These are phyloP conservation scores for Castor canadensis DNA, from an alignment of 2,113 vertebrate genomes.

Conservation along the genomic window DNA sequence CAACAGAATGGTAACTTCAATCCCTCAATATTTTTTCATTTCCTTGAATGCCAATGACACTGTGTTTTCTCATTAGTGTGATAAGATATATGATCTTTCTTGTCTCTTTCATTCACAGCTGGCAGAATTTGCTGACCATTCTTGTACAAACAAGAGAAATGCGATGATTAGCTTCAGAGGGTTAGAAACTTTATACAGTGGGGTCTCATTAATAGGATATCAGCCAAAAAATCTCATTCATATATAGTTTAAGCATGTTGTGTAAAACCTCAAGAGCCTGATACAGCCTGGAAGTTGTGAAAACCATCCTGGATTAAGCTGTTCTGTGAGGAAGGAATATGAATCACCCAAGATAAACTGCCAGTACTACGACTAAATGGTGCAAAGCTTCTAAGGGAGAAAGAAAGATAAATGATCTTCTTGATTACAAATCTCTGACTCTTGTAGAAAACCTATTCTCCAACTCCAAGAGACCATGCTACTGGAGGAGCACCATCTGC, in stretches of 20 bases:
- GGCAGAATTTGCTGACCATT: constrained; percentile 1
- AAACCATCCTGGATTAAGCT: constrained; percentile 60
- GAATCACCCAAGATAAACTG: constrained; percentile 69
- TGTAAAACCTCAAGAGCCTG: constrained; percentile 19
- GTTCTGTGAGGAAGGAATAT: constrained; percentile 57
- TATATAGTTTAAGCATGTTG: neutral
- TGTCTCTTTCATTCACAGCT: constrained; percentile 35
- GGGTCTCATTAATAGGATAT: constrained; percentile 58
- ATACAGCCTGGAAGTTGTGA: constrained; percentile 43
- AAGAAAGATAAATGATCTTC: constrained; percentile 65
- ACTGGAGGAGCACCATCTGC: neutral
- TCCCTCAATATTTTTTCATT: neutral
- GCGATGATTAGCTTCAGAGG: constrained; percentile 49
- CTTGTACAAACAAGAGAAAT: constrained; percentile 53
- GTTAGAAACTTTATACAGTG: constrained; percentile 43
- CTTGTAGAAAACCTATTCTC: constrained; percentile 52
- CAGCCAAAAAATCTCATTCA: constrained; percentile 69
- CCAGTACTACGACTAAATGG: constrained; percentile 30
- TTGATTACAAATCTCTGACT: constrained; percentile 63
- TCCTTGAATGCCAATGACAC: neutral
- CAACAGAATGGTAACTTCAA: neutral
- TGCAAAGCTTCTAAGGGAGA: neutral
- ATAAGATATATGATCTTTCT: constrained; percentile 33
- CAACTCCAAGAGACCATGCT: neutral
- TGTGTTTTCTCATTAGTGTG: neutral